Percentiles rank a stretch among this genome's conserved stretches.
Evolutionary conservation across 2,113 vertebrate genomes (phyloP).

Genomic region (Tragelaphus buxtoni): DNA sequence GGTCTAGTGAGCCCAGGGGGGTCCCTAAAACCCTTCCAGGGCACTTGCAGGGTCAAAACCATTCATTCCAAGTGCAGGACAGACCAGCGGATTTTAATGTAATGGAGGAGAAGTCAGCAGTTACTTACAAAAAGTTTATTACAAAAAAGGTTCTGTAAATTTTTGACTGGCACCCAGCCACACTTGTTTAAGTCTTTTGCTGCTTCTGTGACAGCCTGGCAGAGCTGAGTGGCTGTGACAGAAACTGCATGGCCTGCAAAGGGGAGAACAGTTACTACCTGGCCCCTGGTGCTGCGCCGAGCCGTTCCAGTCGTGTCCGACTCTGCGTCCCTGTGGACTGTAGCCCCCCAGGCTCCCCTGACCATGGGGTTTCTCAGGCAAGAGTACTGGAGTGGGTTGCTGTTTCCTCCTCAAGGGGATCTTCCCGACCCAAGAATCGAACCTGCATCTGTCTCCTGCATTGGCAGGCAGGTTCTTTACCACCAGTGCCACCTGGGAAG

Average conservation of each 20-base stretch:
- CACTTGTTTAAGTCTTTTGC: neutral
- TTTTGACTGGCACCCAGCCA: neutral
- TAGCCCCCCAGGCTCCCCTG: neutral
- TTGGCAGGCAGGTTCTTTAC: neutral
- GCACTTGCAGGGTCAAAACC: neutral
- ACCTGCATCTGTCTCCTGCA: neutral
- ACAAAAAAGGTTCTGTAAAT: neutral
- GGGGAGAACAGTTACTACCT: neutral
- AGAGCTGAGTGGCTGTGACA: neutral
- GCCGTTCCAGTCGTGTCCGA: neutral
- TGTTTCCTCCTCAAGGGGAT: neutral
- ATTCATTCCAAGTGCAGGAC: neutral
- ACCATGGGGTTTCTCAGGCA: neutral
- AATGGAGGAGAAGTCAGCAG: neutral
- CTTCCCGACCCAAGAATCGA: fast-evolving
- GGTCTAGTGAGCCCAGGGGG: neutral
- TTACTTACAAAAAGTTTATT: neutral
- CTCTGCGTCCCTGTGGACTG: neutral
- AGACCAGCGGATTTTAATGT: neutral
- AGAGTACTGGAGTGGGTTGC: neutral
- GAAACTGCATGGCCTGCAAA: neutral
- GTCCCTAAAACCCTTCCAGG: neutral
- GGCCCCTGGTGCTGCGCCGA: neutral
- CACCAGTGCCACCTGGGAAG: neutral
- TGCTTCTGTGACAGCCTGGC: neutral